Conservation (phyloP, 1,140 invertebrate genomes). For the Mamestra configurata region DNA sequence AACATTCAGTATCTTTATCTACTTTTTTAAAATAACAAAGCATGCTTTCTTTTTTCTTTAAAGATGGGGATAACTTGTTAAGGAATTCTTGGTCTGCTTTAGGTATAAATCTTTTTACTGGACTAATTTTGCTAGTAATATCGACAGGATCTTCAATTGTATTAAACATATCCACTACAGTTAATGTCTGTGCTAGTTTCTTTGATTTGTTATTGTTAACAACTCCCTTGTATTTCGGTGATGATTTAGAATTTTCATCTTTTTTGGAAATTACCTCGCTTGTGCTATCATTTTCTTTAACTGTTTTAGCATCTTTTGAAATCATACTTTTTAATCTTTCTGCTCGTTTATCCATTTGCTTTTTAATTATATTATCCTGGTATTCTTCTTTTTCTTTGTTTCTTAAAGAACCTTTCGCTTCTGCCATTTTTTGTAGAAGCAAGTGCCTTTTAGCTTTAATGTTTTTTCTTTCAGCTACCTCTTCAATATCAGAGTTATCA, state of each 20-base stretch:
- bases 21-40: slow-evolving; percentile 88
- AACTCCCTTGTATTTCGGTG: slow-evolving; percentile 21
- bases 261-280: not conserved
- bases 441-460: slow-evolving; percentile 86
- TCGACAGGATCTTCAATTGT: slow-evolving; percentile 53
- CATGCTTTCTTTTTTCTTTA: slow-evolving; percentile 89
- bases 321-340: slow-evolving; percentile 88
- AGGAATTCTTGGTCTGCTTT: slow-evolving; percentile 81
- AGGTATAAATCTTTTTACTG: slow-evolving; percentile 58
- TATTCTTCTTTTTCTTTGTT: slow-evolving; percentile 87
- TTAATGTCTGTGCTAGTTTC: slow-evolving; percentile 57
- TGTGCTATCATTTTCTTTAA: slow-evolving; percentile 45
- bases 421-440: slow-evolving; percentile 89
- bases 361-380: slow-evolving; percentile 86
- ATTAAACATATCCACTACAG: slow-evolving; percentile 71
- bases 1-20: slow-evolving; percentile 62
- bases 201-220: slow-evolving; percentile 40
- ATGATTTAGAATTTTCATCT: not conserved
- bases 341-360: slow-evolving; percentile 88
- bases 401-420: slow-evolving; percentile 88
- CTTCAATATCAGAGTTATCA: slow-evolving; percentile 60
- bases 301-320: slow-evolving; percentile 56
- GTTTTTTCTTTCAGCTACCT: slow-evolving; percentile 72
- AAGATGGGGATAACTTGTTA: slow-evolving; percentile 86
- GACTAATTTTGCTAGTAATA: slow-evolving; percentile 49